Percentiles rank a stretch among this genome's conserved stretches.
phyloP scores from a whole-genome alignment of 2,797 vertebrate species.

The Aulostomus chinensis region DNA sequence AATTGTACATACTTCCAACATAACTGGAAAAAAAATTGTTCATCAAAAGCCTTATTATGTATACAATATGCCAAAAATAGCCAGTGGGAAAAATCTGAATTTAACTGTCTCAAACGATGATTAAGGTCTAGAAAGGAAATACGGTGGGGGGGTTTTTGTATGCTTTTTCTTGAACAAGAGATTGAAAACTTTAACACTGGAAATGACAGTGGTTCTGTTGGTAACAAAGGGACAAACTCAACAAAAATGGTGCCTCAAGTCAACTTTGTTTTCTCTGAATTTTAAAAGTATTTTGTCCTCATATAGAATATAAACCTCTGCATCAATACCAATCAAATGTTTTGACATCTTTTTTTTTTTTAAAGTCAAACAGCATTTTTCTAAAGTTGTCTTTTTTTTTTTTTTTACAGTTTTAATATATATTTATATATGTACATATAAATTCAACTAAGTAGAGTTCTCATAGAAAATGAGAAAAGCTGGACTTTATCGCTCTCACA shows the following conservation, averaged over 20 bases:
- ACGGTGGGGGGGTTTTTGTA: no score
- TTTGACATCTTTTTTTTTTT: constrained; percentile 58
- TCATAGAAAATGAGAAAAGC: constrained; percentile 83
- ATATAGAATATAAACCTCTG: constrained; percentile 86
- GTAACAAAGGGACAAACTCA: constrained; percentile 30
- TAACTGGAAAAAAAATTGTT: constrained; percentile 64
- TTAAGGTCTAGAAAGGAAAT: constrained; percentile 56
- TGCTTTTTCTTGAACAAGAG: constrained; percentile 34
- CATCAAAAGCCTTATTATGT: constrained; percentile 62
- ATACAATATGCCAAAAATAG: constrained; percentile 67
- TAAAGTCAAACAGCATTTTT: constrained; percentile 71
- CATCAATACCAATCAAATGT: constrained; percentile 76
- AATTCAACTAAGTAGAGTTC: constrained; percentile 78
- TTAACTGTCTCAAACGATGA: constrained; percentile 51
- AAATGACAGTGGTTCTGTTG: constrained; percentile 51
- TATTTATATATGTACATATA: constrained; percentile 84
- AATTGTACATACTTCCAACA: constrained; percentile 79
- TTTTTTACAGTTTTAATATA: constrained; percentile 80
- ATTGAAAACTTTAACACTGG: constrained; percentile 49
- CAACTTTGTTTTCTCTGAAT: constrained; percentile 48
- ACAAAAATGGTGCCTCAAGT: constrained; percentile 34
- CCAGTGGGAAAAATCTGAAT: constrained; percentile 56
- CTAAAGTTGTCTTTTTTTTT: constrained; percentile 46
- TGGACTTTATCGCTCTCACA: constrained; percentile 75
- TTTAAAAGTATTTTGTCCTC: constrained; percentile 76